phyloP scores from a whole-genome alignment of 2,113 vertebrate genomes.

The Marmota monax region DNA sequence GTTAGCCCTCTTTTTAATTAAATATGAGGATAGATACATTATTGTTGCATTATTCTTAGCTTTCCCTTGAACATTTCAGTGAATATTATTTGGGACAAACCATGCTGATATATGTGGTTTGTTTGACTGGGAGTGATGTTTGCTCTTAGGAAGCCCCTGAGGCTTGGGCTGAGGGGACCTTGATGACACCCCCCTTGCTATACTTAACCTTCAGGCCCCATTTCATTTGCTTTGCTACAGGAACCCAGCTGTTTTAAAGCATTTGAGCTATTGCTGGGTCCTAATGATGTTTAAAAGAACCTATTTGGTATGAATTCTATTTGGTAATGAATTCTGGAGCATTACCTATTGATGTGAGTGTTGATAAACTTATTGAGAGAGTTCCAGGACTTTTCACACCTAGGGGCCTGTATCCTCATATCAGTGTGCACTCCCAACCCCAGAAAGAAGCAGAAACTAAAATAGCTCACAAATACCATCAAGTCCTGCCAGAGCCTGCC shows the following conservation, averaged over 20 bases:
- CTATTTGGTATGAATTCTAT: background rate
- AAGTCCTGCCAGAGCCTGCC: background rate
- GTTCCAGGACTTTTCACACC: background rate
- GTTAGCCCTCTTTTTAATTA: conserved; percentile 63
- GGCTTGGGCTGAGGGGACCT: background rate
- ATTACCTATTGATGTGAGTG: background rate
- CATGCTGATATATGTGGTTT: conserved; percentile 60
- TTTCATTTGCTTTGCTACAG: conserved; percentile 59
- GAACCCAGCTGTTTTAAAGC: conserved; percentile 79
- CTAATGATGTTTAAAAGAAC: conserved; percentile 72
- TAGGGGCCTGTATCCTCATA: background rate
- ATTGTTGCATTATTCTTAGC: conserved; percentile 31
- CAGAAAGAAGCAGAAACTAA: background rate
- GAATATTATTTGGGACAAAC: background rate
- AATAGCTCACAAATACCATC: background rate
- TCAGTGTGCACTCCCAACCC: background rate
- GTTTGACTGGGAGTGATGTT: conserved; percentile 67
- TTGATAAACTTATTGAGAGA: background rate
- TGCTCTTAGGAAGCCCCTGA: conserved; percentile 68
- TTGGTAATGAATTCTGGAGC: background rate
- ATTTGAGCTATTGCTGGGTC: conserved; percentile 70
- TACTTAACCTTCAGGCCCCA: conserved; percentile 71
- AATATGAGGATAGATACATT: conserved; percentile 12
- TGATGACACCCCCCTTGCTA: conserved; percentile 63
- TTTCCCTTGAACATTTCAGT: conserved; percentile 54